Evolutionary conservation across 2,113 vertebrate species (phyloP).

Genomic region (Noctilio leporinus): DNA sequence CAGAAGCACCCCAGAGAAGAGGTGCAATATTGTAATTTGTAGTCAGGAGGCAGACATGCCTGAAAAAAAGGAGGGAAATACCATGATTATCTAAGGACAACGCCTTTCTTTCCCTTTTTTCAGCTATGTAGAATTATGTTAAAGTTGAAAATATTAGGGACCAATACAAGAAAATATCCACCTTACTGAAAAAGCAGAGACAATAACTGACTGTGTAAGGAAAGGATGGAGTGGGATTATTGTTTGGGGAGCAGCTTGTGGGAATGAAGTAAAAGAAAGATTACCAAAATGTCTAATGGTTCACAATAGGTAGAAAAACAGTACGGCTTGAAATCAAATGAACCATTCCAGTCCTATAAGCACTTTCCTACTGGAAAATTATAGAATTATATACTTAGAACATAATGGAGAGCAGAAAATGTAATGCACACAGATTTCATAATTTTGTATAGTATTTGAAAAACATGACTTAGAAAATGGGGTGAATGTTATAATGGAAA

Average conservation of each 20-base stretch:
- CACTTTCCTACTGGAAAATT: constrained; percentile 54
- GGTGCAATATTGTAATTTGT: neutral
- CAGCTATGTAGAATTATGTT: neutral
- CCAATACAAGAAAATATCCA: constrained; percentile 17
- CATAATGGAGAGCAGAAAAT: constrained; percentile 40
- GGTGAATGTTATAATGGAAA: constrained; percentile 34
- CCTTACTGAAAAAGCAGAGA: neutral
- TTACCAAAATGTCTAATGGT: neutral
- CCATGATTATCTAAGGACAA: neutral
- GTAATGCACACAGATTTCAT: constrained; percentile 44
- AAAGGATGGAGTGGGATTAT: neutral
- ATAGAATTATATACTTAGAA: constrained; percentile 59
- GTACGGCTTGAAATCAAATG: constrained; percentile 49
- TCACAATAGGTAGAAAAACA: constrained; percentile 38
- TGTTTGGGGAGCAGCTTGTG: neutral
- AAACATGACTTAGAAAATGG: constrained; percentile 50
- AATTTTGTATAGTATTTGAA: constrained; percentile 47
- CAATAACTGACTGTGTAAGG: neutral
- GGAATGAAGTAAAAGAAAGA: constrained; percentile 30
- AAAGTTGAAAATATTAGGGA: neutral
- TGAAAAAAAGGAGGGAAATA: neutral
- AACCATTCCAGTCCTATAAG: constrained; percentile 53
- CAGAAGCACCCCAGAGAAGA: neutral
- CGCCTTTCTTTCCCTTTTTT: neutral
- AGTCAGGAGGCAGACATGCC: neutral